phyloP scores from a whole-genome alignment of 2,113 vertebrate species.

The Alligator sinensis region DNA sequence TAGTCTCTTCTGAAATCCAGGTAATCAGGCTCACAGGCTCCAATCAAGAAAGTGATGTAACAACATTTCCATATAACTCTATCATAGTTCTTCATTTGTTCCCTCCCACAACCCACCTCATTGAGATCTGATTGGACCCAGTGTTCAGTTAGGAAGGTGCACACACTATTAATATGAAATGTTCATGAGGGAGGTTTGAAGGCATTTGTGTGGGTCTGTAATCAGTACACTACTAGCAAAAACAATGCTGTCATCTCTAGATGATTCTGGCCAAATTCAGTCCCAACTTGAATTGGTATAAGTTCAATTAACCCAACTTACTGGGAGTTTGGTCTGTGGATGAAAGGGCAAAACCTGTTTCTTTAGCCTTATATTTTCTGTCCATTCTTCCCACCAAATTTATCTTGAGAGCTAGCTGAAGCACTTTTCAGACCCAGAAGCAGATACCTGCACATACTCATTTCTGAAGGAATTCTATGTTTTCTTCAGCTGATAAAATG shows the following conservation, averaged over 20 bases:
- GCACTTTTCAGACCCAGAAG: fast-evolving
- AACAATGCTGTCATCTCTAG: neutral
- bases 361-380: neutral
- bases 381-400: neutral
- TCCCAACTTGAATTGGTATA: fast-evolving
- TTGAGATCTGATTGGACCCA: neutral
- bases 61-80: neutral
- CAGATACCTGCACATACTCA: fast-evolving
- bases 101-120: neutral
- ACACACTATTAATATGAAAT: neutral
- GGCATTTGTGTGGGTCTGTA: neutral
- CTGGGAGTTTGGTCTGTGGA: neutral
- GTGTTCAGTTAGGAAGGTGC: neutral
- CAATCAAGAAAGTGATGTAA: neutral
- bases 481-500: neutral
- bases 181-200: neutral
- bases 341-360: neutral
- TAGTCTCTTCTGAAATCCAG: fast-evolving
- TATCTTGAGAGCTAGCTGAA: fast-evolving
- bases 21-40: fast-evolving
- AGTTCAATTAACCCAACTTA: neutral
- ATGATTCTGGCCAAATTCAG: neutral
- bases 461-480: neutral
- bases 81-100: neutral
- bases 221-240: neutral